Base-by-base conservation (phyloP, 2,888 invertebrate species). In the Nysson spinosus region DNA sequence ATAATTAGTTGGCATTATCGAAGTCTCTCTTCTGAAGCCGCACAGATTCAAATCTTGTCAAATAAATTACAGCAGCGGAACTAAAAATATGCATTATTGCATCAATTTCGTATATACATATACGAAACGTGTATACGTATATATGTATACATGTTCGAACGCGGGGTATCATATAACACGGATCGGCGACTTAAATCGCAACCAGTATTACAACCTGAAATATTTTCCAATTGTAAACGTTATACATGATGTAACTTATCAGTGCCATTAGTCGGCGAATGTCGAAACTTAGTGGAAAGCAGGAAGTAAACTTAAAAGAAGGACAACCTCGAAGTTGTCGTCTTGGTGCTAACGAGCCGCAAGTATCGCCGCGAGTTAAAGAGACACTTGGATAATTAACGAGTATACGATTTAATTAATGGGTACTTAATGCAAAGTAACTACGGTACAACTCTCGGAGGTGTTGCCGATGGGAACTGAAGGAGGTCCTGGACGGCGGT, bases 351-450 rank as follows among this genome's bases (percentile, higher is more conserved):
- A 28, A 56, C 42, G 46, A 49, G 58, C 65, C 74, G 40, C 72
- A 70, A 66, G 67, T 55, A 57, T 56, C 54, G 47, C 55, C 69
- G 42, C 47, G 34, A 72, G 71, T 70, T 70, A 74, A 75, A 69
- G 62, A 75, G 65, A 51, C 65, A 62, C 69, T 67, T 16, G 32
- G 64, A 74, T 78, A 83, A 81, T 83, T 79, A 82, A 78, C 75
- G 69, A 67, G 61, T 74, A 69, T 66, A 65, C 58, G 73, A 76
- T 73, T 75, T 83, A 83, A 83, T 83, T 83, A 83, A 83, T 78
- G 80, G 79, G 61, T 69, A 74, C 75, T 83, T 83, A 81, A 83
- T 79, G 81, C 72, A 79, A 79, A 82, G 77, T 82, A 79, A 83
- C 80, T 79, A 76, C 66, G 67, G 73, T 65, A 63, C 68, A 72